Evolutionary conservation across 2,113 vertebrate genomes (phyloP).

Genomic region (Xyliphius kryptos): DNA sequence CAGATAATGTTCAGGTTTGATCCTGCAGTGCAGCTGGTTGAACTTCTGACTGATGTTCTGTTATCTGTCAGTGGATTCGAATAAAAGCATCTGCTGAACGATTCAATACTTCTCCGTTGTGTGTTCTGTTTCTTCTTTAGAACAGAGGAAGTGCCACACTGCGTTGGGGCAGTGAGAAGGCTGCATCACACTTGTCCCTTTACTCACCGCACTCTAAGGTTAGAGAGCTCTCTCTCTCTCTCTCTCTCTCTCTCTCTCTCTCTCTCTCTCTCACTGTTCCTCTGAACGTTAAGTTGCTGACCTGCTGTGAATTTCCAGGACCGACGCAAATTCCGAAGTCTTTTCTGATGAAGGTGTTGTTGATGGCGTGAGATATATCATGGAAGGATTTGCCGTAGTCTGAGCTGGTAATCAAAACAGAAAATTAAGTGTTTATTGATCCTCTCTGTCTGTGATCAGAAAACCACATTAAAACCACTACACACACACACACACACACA

Average conservation of each 20-base stretch:
- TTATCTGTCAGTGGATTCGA: no score
- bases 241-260: no score
- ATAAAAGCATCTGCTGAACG: no score
- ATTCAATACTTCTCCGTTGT: no score
- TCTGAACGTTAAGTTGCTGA: conserved; percentile 35
- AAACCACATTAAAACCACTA: no score
- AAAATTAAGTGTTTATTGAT: neutral
- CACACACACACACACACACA: no score
- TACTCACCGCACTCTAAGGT: neutral
- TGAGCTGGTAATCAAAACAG: conserved; percentile 49
- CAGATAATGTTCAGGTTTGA: no score
- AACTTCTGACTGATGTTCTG: no score
- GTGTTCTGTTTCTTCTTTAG: no score
- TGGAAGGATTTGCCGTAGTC: conserved; percentile 73
- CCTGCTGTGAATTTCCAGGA: conserved; percentile 60
- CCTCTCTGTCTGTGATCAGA: no score
- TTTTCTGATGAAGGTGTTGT: conserved; percentile 66
- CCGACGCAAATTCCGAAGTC: conserved; percentile 70
- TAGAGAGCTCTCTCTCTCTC: neutral
- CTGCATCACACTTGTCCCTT: neutral
- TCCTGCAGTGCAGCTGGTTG: no score
- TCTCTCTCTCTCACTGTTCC: neutral
- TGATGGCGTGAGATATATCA: conserved; percentile 68
- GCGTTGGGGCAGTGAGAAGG: neutral
- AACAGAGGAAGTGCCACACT: no score